Base-by-base conservation (phyloP, 2,888 invertebrate genomes). In the Rhamphomyia laevipes region DNA sequence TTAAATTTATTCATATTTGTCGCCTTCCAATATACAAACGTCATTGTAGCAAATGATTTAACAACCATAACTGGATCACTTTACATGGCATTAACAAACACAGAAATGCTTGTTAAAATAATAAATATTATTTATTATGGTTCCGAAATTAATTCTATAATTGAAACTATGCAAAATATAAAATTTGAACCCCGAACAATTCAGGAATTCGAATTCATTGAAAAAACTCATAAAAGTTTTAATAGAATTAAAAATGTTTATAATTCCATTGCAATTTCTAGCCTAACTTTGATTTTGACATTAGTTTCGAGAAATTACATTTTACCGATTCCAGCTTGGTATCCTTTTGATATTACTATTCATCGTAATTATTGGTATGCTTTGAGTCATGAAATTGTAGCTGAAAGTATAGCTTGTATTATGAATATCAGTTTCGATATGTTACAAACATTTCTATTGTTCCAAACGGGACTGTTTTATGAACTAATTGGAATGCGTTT, bases 331-430 rank as follows among this genome's bases (percentile, higher is more conserved):
- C 53, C 56, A 13, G 61, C 56, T 30, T 67, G 63, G 53, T 58
- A 64, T 46, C 66, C 64, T 6, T 67, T 68, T 37, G 63, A 65
- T 16, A 63, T 63, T 59, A 27, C 16, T 11, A 56, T 51, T 13
- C 47, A 51, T 0, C 43, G 52, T 1, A 48, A 54, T 1, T 62
- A 58, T 42, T 56, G 58, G 51, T 56, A 57, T 23, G 63, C 60
- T 35, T 65, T 57, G 50, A 15, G 43, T 42, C 65, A 61, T 48
- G 59, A 62, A 48, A 55, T 59, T 6, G 1, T 59, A 4, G 57
- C 58, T 9, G 57, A 62, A 58, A 50, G 49, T 0, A 30, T 63
- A 3, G 59, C 55, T 27, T 62, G 53, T 6, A 4, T 57, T 1
- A 52, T 58, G 5, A 62, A 65, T 35, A 50, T 49, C 11, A 56